A percentile compares a stretch with the other conserved stretches of the same genome.
phyloP scores from a whole-genome alignment of 2,797 vertebrate genomes.

The Falco biarmicus region DNA sequence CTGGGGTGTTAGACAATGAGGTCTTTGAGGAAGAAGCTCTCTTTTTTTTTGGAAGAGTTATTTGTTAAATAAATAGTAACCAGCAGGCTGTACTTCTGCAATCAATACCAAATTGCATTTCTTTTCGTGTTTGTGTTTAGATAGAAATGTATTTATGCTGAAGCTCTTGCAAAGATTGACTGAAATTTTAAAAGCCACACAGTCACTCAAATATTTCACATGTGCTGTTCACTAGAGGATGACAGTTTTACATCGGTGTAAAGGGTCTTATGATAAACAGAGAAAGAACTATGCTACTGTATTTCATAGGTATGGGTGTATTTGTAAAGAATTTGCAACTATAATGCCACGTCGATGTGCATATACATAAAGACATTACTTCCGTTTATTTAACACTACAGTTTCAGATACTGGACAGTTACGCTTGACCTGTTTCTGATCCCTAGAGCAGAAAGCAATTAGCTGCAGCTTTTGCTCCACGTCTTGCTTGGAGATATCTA shows the following conservation, averaged over 20 bases:
- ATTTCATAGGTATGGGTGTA: neutral
- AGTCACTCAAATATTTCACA: slow-evolving; percentile 20
- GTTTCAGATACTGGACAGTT: neutral
- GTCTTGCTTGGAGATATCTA: neutral
- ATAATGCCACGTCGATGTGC: neutral
- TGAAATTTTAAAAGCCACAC: neutral
- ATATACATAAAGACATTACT: neutral
- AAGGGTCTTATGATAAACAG: neutral
- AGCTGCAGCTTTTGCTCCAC: neutral
- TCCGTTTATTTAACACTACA: neutral
- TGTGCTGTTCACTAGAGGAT: neutral
- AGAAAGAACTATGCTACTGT: neutral
- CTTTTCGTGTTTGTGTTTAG: neutral
- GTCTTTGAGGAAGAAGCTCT: slow-evolving; percentile 29
- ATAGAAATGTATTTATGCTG: slow-evolving; percentile 15
- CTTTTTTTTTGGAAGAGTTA: neutral
- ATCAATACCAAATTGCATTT: neutral
- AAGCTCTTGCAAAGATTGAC: neutral
- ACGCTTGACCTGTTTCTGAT: neutral
- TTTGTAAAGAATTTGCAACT: neutral
- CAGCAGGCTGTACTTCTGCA: neutral
- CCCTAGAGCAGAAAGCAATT: neutral
- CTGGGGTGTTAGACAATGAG: slow-evolving; percentile 36
- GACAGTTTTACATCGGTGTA: slow-evolving; percentile 1
- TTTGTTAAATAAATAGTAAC: slow-evolving; percentile 35